Conservation (phyloP, 2,888 invertebrate species). For the Thecocarcelia acutangulata region DNA sequence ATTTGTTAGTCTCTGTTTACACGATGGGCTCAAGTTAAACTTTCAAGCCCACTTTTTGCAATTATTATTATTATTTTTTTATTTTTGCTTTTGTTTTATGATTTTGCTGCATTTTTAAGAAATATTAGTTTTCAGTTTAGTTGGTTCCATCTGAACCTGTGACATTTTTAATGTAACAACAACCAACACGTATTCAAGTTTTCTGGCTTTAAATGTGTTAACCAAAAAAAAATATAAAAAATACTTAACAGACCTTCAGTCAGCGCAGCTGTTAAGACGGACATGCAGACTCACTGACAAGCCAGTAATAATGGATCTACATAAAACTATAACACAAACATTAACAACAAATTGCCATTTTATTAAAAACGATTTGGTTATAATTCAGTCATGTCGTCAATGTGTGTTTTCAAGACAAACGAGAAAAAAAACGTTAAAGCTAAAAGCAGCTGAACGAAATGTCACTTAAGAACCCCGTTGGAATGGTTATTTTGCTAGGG, state of each 20-base stretch:
- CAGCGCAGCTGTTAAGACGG: slow-evolving; percentile 17
- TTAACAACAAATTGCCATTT: slow-evolving; percentile 65
- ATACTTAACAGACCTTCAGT: slow-evolving; percentile 31
- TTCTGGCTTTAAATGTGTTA: slow-evolving; percentile 36
- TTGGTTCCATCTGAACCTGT: slow-evolving; percentile 57
- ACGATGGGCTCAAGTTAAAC: slow-evolving; percentile 50
- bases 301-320: slow-evolving; percentile 40
- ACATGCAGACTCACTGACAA: slow-evolving; percentile 29
- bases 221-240: not conserved
- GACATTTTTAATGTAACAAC: slow-evolving; percentile 60
- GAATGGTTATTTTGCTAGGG: not conserved
- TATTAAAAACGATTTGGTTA: slow-evolving; percentile 55
- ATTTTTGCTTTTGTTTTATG: slow-evolving; percentile 32
- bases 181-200: slow-evolving; percentile 7
- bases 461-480: not conserved
- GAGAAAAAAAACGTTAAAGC: not conserved
- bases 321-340: slow-evolving; percentile 57
- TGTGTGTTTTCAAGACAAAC: slow-evolving; percentile 27
- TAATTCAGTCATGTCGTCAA: slow-evolving; percentile 63
- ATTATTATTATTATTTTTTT: slow-evolving; percentile 22
- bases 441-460: slow-evolving; percentile 13
- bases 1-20: slow-evolving; percentile 46
- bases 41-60: slow-evolving; percentile 49
- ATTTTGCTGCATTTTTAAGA: slow-evolving; percentile 31
- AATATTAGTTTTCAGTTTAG: slow-evolving; percentile 58